Percentiles rank a stretch among this genome's conserved stretches.
These are phyloP conservation scores for Mimachlamys varia DNA, from an alignment of 2,888 invertebrate genomes.

Conservation along the genomic window DNA sequence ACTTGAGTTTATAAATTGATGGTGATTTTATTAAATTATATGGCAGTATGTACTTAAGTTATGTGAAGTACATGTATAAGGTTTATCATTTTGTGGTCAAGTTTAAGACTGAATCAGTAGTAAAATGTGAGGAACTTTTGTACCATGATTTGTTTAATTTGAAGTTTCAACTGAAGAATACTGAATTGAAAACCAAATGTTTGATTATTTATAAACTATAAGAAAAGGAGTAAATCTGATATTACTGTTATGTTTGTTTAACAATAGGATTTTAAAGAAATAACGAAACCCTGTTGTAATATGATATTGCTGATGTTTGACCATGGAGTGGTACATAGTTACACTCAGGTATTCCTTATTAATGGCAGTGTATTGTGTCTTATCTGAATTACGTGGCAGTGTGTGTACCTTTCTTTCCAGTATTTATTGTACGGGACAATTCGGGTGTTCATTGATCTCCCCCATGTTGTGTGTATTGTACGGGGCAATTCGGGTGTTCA, in stretches of 20 bases:
- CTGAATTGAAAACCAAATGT: too few relatives aligned
- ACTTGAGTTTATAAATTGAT: background rate
- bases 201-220: too few relatives aligned
- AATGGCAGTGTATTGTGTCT: too few relatives aligned
- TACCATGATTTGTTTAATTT: background rate
- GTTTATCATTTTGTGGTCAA: too few relatives aligned
- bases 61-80: background rate
- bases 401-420: background rate
- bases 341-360: conserved; percentile 3
- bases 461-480: too few relatives aligned
- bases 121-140: background rate
- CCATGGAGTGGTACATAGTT: conserved; percentile 14
- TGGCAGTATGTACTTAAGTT: background rate
- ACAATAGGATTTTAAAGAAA: background rate
- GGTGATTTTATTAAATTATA: background rate
- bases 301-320: conserved; percentile 12
- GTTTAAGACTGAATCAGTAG: background rate
- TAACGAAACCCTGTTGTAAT: too few relatives aligned
- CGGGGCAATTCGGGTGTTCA: too few relatives aligned
- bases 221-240: too few relatives aligned
- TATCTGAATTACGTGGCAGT: background rate
- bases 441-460: background rate
- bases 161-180: background rate
- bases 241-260: background rate
- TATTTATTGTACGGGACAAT: background rate